Evolutionary conservation across 2,888 invertebrate species (phyloP).

Genomic region (Orchesella flavescens): DNA sequence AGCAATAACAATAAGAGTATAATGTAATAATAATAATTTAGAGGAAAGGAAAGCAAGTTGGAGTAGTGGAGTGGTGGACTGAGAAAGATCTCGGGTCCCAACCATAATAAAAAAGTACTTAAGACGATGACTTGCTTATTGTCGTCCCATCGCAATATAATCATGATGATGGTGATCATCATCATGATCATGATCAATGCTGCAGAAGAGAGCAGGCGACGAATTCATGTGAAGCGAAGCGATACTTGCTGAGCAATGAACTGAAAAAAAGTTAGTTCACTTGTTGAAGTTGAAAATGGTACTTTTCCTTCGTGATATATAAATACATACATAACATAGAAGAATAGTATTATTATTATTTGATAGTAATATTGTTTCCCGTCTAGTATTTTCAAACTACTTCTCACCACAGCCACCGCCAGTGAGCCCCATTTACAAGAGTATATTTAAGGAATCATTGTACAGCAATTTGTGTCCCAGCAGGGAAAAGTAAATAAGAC

Average conservation of each 20-base stretch:
- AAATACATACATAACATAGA: no score
- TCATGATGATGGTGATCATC: constrained; percentile 28
- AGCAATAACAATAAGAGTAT: constrained; percentile 55
- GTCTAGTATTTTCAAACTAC: background rate
- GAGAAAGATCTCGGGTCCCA: no score
- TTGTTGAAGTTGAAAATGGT: constrained; percentile 19
- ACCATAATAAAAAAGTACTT: constrained; percentile 46
- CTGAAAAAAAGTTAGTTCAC: constrained; percentile 17
- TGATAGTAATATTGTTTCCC: no score
- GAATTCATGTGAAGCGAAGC: constrained; percentile 54
- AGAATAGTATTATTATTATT: background rate
- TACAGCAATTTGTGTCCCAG: constrained; percentile 73
- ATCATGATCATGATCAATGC: constrained; percentile 15
- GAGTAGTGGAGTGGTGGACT: no score
- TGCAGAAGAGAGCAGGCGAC: constrained; percentile 49
- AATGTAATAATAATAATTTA: constrained; percentile 44
- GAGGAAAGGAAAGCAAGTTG: constrained; percentile 4
- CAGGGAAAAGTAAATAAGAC: constrained; percentile 72
- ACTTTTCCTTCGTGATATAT: constrained; percentile 29
- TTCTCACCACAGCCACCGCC: constrained; percentile 3
- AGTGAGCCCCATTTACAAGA: constrained; percentile 8
- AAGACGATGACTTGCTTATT: constrained; percentile 60
- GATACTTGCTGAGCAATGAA: constrained; percentile 50
- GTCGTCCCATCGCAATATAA: constrained; percentile 38
- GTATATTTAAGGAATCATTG: constrained; percentile 72